phyloP scores from a whole-genome alignment of 2,797 vertebrate species.

The Aeoliscus strigatus region DNA sequence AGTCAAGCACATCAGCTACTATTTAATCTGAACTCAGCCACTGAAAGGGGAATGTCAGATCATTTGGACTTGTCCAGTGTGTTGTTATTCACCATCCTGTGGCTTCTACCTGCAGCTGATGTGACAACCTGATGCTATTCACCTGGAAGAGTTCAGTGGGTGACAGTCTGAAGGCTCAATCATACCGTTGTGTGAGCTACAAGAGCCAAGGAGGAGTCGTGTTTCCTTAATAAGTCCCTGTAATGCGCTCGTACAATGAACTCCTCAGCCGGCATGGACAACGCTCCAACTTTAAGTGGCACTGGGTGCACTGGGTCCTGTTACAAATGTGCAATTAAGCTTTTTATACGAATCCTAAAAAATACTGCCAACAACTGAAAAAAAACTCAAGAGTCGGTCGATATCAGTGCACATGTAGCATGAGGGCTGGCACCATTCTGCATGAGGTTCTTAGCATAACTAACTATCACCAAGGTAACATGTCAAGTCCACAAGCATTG shows the following conservation, averaged over 20 bases:
- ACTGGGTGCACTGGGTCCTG: constrained; percentile 14
- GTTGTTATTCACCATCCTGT: too few relatives aligned
- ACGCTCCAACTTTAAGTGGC: constrained; percentile 20
- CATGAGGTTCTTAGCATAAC: constrained; percentile 21
- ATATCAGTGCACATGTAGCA: neutral
- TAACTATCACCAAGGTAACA: constrained; percentile 23
- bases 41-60: too few relatives aligned
- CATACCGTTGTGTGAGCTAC: constrained; percentile 42
- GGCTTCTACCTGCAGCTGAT: constrained; percentile 20
- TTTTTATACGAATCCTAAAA: constrained; percentile 11
- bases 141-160: constrained; percentile 34
- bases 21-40: too few relatives aligned
- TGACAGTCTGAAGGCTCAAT: constrained; percentile 45
- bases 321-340: constrained; percentile 22
- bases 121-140: constrained; percentile 42
- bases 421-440: neutral
- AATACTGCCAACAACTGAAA: constrained; percentile 1
- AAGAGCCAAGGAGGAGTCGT: constrained; percentile 36
- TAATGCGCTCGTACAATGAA: constrained; percentile 45
- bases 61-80: too few relatives aligned
- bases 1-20: neutral
- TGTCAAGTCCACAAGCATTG: constrained; percentile 31
- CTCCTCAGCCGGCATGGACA: constrained; percentile 15
- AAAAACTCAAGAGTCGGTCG: neutral
- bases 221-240: constrained; percentile 37